Evolutionary conservation across 2,888 invertebrate species (phyloP).

Genomic region (Tromatobia lineatoria): DNA sequence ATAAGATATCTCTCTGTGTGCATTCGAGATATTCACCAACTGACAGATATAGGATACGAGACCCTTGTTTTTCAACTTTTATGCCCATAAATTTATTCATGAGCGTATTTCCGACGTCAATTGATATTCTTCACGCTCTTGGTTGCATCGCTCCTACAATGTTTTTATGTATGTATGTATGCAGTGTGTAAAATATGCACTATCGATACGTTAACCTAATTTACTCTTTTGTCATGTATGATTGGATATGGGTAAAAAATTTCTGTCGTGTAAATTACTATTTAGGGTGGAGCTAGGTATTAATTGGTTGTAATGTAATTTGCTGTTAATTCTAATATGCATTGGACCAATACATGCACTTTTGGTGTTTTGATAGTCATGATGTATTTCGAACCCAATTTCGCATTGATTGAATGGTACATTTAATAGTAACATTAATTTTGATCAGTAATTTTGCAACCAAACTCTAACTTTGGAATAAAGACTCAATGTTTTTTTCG

Average conservation of each 20-base stretch:
- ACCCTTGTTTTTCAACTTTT: constrained; percentile 49
- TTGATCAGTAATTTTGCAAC: neutral
- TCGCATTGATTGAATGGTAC: neutral
- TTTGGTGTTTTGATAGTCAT: neutral
- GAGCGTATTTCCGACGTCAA: constrained; percentile 30
- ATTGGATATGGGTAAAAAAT: neutral
- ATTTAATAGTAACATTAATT: neutral
- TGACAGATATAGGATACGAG: constrained; percentile 19
- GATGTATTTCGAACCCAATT: neutral
- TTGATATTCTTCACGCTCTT: constrained; percentile 47
- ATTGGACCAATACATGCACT: neutral
- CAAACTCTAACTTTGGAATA: neutral
- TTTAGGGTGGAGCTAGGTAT: neutral
- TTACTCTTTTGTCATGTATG: constrained; percentile 22
- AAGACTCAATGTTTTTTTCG: neutral
- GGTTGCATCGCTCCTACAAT: neutral
- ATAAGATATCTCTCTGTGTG: constrained; percentile 26
- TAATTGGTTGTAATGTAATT: neutral
- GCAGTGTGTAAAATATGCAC: constrained; percentile 11
- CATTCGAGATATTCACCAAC: constrained; percentile 17
- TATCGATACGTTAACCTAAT: constrained; percentile 33
- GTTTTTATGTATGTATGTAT: constrained; percentile 4
- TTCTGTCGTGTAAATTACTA: neutral
- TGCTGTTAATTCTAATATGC: neutral
- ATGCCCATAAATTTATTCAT: constrained; percentile 55